Conservation (phyloP, 2,797 vertebrate genomes). For the Pipistrellus kuhlii region DNA sequence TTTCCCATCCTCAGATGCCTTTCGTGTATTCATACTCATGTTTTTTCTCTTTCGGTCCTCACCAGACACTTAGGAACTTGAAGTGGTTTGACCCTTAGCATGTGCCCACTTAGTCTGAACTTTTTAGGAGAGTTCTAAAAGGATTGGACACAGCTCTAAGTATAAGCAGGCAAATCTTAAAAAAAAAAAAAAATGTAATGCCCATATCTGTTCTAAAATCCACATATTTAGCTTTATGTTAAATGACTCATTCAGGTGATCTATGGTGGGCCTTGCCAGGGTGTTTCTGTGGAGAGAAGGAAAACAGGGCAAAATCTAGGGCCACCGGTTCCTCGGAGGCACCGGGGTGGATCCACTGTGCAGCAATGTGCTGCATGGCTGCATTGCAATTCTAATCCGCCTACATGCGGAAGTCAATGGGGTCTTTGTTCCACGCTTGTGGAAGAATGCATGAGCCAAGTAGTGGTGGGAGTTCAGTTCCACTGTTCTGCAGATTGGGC, state of each 20-base stretch:
- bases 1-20: neutral
- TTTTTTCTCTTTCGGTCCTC: conserved; percentile 24
- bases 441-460: conserved; percentile 93
- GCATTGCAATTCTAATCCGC: conserved; percentile 81
- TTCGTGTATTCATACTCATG: neutral
- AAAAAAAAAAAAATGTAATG: neutral
- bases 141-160: neutral
- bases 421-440: conserved; percentile 89
- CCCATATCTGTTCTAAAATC: neutral
- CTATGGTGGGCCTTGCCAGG: neutral
- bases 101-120: neutral
- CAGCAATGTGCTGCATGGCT: conserved; percentile 80
- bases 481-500: conserved; percentile 73
- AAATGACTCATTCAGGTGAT: neutral
- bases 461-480: conserved; percentile 88
- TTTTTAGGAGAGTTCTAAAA: conserved; percentile 13
- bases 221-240: neutral
- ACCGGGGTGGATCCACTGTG: conserved; percentile 75
- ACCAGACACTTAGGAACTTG: conserved; percentile 24
- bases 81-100: conserved; percentile 10
- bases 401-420: conserved; percentile 91
- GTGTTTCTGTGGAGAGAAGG: conserved; percentile 29
- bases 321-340: conserved; percentile 70
- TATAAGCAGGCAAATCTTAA: neutral
- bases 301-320: conserved; percentile 11